Percentiles rank a stretch among this genome's conserved stretches.
Conservation (phyloP, 2,888 invertebrate species). For the Pachymerium ferrugineum region DNA sequence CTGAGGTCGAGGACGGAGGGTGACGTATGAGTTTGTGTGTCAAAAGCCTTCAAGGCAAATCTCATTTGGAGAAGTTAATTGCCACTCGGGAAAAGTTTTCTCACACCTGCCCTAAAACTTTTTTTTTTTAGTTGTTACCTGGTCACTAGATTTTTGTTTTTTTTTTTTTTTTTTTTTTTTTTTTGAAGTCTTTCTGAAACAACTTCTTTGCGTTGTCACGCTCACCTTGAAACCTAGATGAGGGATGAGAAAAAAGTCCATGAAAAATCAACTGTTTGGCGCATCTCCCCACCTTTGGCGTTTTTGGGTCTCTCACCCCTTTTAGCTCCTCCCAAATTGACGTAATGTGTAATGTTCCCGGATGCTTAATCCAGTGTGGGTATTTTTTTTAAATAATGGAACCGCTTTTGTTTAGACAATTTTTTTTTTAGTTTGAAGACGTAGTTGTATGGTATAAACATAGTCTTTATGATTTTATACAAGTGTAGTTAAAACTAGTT, state of each 20-base stretch:
- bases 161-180: neutral
- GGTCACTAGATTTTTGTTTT: neutral
- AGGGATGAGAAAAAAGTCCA: neutral
- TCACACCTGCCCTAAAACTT: neutral
- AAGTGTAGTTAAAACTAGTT: no score
- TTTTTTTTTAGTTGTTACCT: neutral
- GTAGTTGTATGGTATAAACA: no score
- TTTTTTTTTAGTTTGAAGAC: no score
- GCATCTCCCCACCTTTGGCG: neutral
- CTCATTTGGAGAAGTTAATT: neutral
- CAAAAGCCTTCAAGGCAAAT: no score
- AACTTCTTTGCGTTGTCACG: neutral
- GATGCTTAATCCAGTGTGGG: neutral
- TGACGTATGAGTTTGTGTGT: no score
- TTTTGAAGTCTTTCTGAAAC: no score
- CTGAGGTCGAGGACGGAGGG: no score
- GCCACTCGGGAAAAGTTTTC: neutral
- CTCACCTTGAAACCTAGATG: neutral
- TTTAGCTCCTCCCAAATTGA: neutral
- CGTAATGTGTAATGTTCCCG: neutral
- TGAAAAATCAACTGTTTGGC: neutral
- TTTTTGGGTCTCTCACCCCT: neutral
- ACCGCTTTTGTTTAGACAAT: no score
- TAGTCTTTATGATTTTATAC: no score
- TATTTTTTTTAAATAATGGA: no score